Evolutionary conservation across 2,797 vertebrate genomes (phyloP).

Genomic region (Phataginus tetradactyla): DNA sequence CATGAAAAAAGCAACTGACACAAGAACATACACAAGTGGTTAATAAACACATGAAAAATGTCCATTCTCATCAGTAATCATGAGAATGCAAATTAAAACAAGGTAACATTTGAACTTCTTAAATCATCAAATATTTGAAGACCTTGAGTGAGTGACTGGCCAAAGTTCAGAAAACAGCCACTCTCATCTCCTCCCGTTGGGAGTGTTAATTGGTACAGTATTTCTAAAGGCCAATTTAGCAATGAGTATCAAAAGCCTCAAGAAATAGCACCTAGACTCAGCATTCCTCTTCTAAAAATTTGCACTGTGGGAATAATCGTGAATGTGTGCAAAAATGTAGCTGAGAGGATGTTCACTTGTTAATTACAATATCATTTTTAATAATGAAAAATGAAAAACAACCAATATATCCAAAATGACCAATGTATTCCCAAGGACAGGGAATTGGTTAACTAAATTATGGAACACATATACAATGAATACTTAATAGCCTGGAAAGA

Average conservation of each 20-base stretch:
- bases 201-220: slow-evolving; percentile 36
- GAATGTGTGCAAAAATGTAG: background rate
- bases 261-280: background rate
- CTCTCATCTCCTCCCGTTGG: background rate
- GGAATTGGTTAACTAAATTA: slow-evolving; percentile 35
- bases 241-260: slow-evolving; percentile 37
- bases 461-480: background rate
- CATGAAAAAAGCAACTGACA: background rate
- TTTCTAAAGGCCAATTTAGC: slow-evolving; percentile 54
- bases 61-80: background rate
- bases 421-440: background rate
- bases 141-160: slow-evolving; percentile 28
- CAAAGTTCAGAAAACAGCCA: slow-evolving; percentile 36
- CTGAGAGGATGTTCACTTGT: slow-evolving; percentile 4
- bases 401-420: slow-evolving; percentile 46
- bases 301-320: slow-evolving; percentile 30
- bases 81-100: slow-evolving; percentile 35
- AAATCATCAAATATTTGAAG: slow-evolving; percentile 59
- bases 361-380: slow-evolving; percentile 52
- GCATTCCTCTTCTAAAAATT: background rate
- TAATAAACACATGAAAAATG: background rate
- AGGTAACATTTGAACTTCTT: slow-evolving; percentile 37
- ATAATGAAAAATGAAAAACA: slow-evolving; percentile 45
- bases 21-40: background rate
- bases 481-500: slow-evolving; percentile 36